Base-by-base conservation (phyloP, 1,140 invertebrate genomes). In the Bombus confusus region DNA sequence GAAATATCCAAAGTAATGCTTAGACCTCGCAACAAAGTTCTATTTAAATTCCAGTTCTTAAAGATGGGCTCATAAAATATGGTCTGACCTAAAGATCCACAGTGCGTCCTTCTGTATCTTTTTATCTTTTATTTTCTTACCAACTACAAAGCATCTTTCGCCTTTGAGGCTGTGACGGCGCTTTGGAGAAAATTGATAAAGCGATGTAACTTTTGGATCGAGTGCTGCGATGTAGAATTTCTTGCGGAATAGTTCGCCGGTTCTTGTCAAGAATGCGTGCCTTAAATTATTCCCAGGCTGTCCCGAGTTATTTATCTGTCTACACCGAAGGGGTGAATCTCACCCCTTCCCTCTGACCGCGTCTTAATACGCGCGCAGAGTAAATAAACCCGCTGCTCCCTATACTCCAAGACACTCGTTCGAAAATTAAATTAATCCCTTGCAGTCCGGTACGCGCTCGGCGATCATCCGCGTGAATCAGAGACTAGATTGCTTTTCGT, bases 301-400 rank as follows among this genome's bases (percentile, higher is more conserved):
- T 89, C 90, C 73, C 31, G 74, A 88, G 90, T 89, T 91, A 91
- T 91, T 91, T 91, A 91, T 91, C 90, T 86, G 83, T 86, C 87
- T 83, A 82, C 85, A 69, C 80, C 47, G 47, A 71, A 78, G 84
- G 88, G 90, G 81, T 90, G 83, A 91, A 88, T 90, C 86, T 86
- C 80, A 75, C 89, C 77, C 85, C 64, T 88, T n/a, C 69, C 80
- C 69, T 85, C 86, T 87, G 76, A 92, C 91, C 91, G 87, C 90
- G 86, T 93, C 87, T 92, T 92, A 91, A 93, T 93, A 91, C 83
- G 76, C 88, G 85, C 90, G 47, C 89, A 83, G 87, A 90, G 87
- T 91, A 92, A 92, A 93, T 93, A 93, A 92, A 91, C 85, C 87
- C 68, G 79, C 76, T n/a, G 66, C 59, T 41, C 34, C 66, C 68